A percentile compares a stretch with the other conserved stretches of the same genome.
Conservation (phyloP, 2,113 vertebrate genomes). For the Alectura lathami region DNA sequence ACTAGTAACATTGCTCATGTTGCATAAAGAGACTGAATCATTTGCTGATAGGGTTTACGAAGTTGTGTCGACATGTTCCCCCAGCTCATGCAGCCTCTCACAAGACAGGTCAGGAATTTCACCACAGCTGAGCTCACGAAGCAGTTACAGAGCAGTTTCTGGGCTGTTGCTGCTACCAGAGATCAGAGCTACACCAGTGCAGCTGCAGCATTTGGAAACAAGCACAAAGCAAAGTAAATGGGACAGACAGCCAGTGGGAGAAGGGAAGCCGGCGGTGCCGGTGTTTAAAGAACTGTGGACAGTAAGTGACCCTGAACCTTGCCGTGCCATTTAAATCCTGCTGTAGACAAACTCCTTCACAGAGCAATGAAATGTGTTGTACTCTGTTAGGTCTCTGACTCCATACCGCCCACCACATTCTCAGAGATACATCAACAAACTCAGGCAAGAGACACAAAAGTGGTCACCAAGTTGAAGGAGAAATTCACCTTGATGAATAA, state of each 20-base stretch:
- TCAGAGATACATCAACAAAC: background rate
- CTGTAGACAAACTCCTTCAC: background rate
- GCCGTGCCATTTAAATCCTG: background rate
- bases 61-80: background rate
- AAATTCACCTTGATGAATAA: background rate
- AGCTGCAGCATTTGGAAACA: background rate
- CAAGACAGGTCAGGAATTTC: background rate
- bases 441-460: fast-evolving
- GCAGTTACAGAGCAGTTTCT: background rate
- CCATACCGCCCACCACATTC: background rate
- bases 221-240: background rate
- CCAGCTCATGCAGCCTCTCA: background rate
- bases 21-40: background rate
- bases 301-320: background rate
- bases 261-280: background rate
- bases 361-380: background rate
- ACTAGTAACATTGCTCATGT: background rate
- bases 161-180: background rate
- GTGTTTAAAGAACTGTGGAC: background rate
- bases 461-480: background rate
- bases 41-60: background rate
- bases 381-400: background rate
- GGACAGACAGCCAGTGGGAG: background rate
- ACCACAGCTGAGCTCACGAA: background rate
- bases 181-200: background rate